Conservation (phyloP, 1,140 invertebrate species). For the Lepidotrigona ventralis region DNA sequence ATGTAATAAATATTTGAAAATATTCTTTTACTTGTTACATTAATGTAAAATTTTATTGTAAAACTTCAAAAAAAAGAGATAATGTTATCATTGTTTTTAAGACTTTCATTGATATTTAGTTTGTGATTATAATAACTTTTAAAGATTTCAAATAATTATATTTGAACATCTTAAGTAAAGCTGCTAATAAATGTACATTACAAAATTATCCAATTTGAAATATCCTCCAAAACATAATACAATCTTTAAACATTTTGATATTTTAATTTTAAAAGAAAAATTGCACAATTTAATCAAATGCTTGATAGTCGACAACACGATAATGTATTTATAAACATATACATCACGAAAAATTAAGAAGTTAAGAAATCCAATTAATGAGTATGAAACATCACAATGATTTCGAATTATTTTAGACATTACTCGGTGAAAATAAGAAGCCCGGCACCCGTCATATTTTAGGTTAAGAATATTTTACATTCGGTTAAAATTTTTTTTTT, state of each 20-base stretch:
- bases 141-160: not conserved
- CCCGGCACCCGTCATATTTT: conserved; percentile 7
- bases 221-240: not conserved
- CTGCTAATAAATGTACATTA: not conserved
- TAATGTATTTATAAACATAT: not conserved
- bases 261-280: not conserved
- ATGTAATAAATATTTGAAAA: not conserved
- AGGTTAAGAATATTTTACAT: conserved; percentile 38
- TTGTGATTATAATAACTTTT: conserved; percentile 1
- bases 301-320: not conserved
- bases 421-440: not conserved
- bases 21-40: not conserved
- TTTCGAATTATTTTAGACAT: not conserved
- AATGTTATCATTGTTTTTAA: conserved; percentile 5
- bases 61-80: not conserved
- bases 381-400: not conserved
- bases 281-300: not conserved
- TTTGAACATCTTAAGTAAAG: not conserved
- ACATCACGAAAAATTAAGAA: not conserved
- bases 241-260: not conserved
- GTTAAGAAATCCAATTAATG: not conserved
- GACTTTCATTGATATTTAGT: conserved; percentile 1
- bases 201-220: not conserved
- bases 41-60: not conserved
- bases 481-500: too few relatives aligned